Evolutionary conservation across 2,888 invertebrate species (phyloP).

Genomic region (Phoronis australis): DNA sequence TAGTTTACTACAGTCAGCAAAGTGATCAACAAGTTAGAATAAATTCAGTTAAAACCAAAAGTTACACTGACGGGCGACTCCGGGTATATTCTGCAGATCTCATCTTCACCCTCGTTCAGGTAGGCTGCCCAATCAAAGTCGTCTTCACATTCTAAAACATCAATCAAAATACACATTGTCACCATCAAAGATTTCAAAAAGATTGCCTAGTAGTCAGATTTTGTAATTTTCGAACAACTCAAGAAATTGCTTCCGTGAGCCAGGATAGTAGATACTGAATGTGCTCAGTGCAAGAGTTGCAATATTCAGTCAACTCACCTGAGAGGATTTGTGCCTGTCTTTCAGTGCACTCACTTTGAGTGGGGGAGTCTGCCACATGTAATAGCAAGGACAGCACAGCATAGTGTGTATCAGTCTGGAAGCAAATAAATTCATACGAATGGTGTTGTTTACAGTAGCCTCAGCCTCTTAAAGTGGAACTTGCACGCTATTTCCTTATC

Average conservation of each 20-base stretch:
- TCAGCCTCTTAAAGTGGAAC: no score
- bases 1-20: no score
- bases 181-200: background rate
- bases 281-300: no score
- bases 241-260: no score
- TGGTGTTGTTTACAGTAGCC: no score
- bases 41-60: no score
- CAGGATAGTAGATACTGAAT: no score
- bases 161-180: background rate
- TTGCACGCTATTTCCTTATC: no score
- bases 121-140: constrained; percentile 44
- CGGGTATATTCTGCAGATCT: constrained; percentile 18
- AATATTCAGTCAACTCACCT: no score
- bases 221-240: no score
- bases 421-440: constrained; percentile 9
- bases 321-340: no score
- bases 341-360: constrained; percentile 18
- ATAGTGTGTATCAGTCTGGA: constrained; percentile 47
- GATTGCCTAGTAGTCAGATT: background rate
- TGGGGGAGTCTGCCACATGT: constrained; percentile 32
- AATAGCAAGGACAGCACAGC: constrained; percentile 34
- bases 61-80: constrained; percentile 33
- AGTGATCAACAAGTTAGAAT: no score
- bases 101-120: constrained; percentile 34
- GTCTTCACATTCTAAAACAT: constrained; percentile 18